A percentile compares a stretch with the other conserved stretches of the same genome.
Conservation (phyloP, 1,140 invertebrate species). For the Halesus radiatus region DNA sequence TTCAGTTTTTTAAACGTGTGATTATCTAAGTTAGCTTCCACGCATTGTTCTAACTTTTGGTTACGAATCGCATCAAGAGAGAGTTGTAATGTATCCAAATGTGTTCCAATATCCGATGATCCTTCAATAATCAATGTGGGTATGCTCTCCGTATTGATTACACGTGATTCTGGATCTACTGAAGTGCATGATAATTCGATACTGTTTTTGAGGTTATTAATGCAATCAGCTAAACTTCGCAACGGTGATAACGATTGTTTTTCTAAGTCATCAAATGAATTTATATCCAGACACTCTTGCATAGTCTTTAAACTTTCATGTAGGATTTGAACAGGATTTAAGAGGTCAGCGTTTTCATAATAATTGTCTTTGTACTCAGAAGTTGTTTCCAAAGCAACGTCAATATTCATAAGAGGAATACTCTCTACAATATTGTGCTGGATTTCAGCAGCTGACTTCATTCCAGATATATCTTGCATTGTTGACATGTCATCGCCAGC, state of each 20-base stretch:
- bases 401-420: slow-evolving; percentile 14
- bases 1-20: slow-evolving; percentile 26
- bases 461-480: slow-evolving; percentile 71
- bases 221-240: slow-evolving; percentile 60
- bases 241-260: slow-evolving; percentile 61
- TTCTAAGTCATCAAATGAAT: slow-evolving; percentile 61
- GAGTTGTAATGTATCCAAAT: slow-evolving; percentile 11
- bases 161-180: neutral
- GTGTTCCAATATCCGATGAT: neutral
- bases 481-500: slow-evolving; percentile 68
- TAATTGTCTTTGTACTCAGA: slow-evolving; percentile 44
- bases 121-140: neutral
- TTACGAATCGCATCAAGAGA: neutral
- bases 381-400: slow-evolving; percentile 53
- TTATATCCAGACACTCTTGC: slow-evolving; percentile 62
- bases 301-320: slow-evolving; percentile 61
- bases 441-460: slow-evolving; percentile 70
- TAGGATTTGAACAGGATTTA: slow-evolving; percentile 58
- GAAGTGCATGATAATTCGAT: neutral
- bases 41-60: neutral
- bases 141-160: neutral
- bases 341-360: slow-evolving; percentile 26
- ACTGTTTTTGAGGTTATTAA: slow-evolving; percentile 8
- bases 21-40: slow-evolving; percentile 52
- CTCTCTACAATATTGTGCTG: slow-evolving; percentile 45